phyloP scores from a whole-genome alignment of 2,797 vertebrate species.

The Denticeps clupeoides region DNA sequence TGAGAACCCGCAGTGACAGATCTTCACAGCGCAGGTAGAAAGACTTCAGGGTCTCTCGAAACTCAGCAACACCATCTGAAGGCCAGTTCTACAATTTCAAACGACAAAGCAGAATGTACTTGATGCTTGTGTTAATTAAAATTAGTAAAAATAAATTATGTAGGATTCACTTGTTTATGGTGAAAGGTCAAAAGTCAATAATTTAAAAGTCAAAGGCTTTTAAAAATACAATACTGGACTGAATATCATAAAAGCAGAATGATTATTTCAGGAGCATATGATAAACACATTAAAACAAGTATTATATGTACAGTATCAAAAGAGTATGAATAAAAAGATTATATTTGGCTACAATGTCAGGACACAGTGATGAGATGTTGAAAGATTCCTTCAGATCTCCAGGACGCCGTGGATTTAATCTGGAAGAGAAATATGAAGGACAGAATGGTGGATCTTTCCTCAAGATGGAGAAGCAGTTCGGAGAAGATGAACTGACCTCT shows the following conservation, averaged over 20 bases:
- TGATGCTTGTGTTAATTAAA: too few relatives aligned
- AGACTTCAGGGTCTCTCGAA: conserved; percentile 31
- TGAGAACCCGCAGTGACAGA: conserved; percentile 49
- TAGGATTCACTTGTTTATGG: too few relatives aligned
- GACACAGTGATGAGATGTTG: conserved; percentile 31
- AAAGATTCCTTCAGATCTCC: conserved; percentile 62
- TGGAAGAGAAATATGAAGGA: conserved; percentile 19
- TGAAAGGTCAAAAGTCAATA: too few relatives aligned
- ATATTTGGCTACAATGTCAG: conserved; percentile 43
- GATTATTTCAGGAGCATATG: too few relatives aligned
- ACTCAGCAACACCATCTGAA: conserved; percentile 22
- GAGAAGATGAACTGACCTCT: conserved; percentile 36
- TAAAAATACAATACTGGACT: too few relatives aligned
- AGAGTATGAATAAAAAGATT: neutral
- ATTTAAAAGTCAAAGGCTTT: too few relatives aligned
- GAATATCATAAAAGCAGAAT: too few relatives aligned
- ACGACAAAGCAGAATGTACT: too few relatives aligned
- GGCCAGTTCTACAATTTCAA: conserved; percentile 49
- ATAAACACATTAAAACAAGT: too few relatives aligned
- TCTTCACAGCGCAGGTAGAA: conserved; percentile 54
- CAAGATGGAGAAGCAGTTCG: neutral
- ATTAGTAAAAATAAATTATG: too few relatives aligned
- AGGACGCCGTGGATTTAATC: conserved; percentile 49
- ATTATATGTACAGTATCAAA: neutral
- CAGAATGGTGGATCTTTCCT: neutral